Conservation (phyloP, 2,797 vertebrate genomes). For the Miichthys miiuy region DNA sequence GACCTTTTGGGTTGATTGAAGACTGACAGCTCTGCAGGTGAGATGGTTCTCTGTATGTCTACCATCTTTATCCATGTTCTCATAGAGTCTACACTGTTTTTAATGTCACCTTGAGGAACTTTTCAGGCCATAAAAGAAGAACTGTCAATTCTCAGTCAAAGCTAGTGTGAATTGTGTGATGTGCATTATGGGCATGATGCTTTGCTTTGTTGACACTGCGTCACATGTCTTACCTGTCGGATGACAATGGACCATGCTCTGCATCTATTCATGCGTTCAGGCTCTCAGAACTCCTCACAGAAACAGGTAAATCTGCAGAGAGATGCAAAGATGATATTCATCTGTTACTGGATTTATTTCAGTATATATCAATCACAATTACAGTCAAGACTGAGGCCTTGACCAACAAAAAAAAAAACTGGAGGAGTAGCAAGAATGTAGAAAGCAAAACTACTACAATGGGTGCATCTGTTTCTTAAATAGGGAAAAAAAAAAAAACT, state of each 20-base stretch:
- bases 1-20: no score
- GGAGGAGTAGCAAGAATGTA: neutral
- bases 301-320: conserved; percentile 41
- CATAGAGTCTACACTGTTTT: neutral
- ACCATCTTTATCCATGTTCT: neutral
- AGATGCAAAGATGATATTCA: conserved; percentile 39
- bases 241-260: conserved; percentile 47
- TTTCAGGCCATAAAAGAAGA: neutral
- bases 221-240: conserved; percentile 65
- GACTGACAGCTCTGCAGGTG: neutral
- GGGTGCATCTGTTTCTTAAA: conserved; percentile 9
- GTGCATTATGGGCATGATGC: neutral
- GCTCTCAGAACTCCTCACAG: conserved; percentile 29
- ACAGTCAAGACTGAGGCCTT: neutral
- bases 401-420: neutral
- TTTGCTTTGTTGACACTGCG: neutral
- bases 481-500: neutral
- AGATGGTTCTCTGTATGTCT: neutral
- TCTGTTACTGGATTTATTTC: neutral
- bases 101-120: neutral
- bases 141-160: neutral
- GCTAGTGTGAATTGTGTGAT: neutral
- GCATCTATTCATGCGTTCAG: conserved; percentile 60
- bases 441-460: neutral
- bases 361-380: neutral